Base-by-base conservation (phyloP, 2,797 vertebrate species). In the Myotis daubentonii region DNA sequence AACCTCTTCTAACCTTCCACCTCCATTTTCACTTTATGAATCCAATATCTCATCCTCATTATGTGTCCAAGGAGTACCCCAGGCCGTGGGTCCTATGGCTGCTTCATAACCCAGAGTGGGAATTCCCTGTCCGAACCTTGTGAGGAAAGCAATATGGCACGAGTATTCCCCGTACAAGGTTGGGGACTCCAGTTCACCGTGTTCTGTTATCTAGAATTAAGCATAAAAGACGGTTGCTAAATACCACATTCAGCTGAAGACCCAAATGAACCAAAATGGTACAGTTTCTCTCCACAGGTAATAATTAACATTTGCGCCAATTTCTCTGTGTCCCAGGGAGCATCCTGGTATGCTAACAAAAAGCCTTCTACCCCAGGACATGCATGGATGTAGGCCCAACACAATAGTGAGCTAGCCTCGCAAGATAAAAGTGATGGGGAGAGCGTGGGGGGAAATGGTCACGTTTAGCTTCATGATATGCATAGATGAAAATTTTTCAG, bases 251-350 rank as follows among this genome's bases (percentile, higher is more conserved):
- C 95, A 30, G 76, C 81, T 95, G 94, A 96, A 98, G 97, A 95
- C 89, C 95, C 82, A 95, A 96, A 95, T 97, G 96, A 97, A 96
- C 97, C 94, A 97, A 97, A 97, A 98, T 70, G 94, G 91, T 97
- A 94, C 81, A 90, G 92, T 97, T 96, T 96, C 96, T 97, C 96
- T 97, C 92, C 81, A 65, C 94, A 95, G 89, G 93, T 95, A 95
- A 96, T 96, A 96, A 97, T 97, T 97, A 97, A 95, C 85, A 96
- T 97, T 96, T 95, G 80, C 84, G 68, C 71, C 92, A 96, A 85
- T 97, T 95, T 85, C 96, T 96, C 96, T 53, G 85, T 96, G 89
- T 87, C 78, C 95, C 88, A 36, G 49, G 62, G 85, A 92, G 78
- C 88, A 80, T 92, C 91, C 70, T 76, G 74, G 70, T 87, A 84